Evolutionary conservation across 2,113 vertebrate species (phyloP).

Genomic region (Platysternon megacephalum): DNA sequence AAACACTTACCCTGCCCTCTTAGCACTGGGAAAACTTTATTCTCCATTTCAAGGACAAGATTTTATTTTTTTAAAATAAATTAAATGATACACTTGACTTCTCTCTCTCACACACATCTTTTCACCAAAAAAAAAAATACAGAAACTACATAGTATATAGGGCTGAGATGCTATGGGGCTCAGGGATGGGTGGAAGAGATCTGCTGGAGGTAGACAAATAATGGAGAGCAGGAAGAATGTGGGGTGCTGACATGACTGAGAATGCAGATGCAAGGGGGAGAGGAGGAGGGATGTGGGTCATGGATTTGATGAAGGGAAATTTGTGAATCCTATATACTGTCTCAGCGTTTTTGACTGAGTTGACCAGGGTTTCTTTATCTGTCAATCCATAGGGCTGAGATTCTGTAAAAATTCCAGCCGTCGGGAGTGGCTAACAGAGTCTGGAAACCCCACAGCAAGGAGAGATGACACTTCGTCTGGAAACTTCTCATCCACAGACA

Average conservation of each 20-base stretch:
- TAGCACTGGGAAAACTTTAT: constrained; percentile 70
- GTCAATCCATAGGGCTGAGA: accelerated
- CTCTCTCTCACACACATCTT: accelerated
- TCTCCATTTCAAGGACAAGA: constrained; percentile 54
- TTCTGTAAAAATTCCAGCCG: neutral
- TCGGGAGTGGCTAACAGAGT: neutral
- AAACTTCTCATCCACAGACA: neutral
- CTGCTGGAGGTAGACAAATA: neutral
- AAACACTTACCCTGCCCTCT: neutral
- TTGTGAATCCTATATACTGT: neutral
- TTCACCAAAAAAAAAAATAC: neutral
- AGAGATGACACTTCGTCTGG: neutral
- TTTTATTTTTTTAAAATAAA: neutral
- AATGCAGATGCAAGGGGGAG: neutral
- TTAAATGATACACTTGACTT: neutral
- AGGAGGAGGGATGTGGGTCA: accelerated
- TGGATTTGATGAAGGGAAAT: neutral
- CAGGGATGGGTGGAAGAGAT: neutral
- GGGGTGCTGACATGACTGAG: neutral
- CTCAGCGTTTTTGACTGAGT: neutral
- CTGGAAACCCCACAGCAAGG: accelerated
- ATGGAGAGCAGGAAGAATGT: neutral
- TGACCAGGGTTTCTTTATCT: neutral
- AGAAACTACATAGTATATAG: neutral
- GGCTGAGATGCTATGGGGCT: neutral